phyloP scores from a whole-genome alignment of 2,888 invertebrate species.

The Piscicola geometra region DNA sequence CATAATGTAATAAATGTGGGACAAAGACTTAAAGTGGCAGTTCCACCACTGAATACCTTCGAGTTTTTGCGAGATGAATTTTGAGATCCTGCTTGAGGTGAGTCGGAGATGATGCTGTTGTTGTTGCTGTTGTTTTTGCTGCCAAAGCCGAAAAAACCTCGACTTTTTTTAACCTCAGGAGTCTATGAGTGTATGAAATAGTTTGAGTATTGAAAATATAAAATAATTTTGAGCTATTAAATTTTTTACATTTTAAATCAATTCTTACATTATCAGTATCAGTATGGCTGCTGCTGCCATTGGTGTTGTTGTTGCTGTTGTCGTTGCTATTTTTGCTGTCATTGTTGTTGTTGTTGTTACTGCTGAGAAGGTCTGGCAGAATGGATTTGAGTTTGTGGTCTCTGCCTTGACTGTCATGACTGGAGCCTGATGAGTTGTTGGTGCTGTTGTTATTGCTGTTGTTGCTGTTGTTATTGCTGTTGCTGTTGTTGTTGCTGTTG shows the following conservation, averaged over 20 bases:
- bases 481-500: neutral
- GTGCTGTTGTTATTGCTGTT: neutral
- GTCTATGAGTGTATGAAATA: neutral
- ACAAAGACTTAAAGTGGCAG: too few relatives aligned
- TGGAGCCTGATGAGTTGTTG: neutral
- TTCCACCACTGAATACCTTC: neutral
- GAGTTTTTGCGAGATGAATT: neutral
- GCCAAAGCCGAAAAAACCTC: neutral
- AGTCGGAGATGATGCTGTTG: conserved; percentile 7
- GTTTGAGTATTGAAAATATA: too few relatives aligned
- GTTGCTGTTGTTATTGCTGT: neutral
- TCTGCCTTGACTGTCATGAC: neutral
- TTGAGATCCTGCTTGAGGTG: neutral
- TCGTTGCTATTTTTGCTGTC: neutral
- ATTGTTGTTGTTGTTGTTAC: conserved; percentile 5
- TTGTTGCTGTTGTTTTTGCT: neutral
- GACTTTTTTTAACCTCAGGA: neutral
- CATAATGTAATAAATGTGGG: too few relatives aligned
- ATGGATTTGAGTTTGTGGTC: conserved; percentile 9
- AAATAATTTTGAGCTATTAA: neutral
- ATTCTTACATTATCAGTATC: neutral
- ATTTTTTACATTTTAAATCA: neutral
- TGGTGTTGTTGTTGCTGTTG: neutral
- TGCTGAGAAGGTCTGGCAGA: conserved; percentile 19
- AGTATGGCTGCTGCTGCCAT: too few relatives aligned